Conservation (phyloP, 2,888 invertebrate species). For the Oscheius sp. region DNA sequence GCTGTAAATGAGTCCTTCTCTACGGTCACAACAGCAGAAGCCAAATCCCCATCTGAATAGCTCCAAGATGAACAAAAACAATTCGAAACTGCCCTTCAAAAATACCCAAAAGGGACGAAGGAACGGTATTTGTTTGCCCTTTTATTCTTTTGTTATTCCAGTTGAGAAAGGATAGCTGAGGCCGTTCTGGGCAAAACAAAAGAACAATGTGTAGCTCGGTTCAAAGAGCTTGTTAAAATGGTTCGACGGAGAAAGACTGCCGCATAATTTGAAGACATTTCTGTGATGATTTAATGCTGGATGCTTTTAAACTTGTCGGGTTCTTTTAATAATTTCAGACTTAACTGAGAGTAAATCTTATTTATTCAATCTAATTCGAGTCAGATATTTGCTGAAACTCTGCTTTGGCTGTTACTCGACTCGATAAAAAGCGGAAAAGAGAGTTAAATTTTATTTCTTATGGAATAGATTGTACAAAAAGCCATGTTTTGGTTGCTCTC, state of each 20-base stretch:
- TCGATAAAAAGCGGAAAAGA: no score
- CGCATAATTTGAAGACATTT: constrained; percentile 10
- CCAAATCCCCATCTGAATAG: constrained; percentile 1
- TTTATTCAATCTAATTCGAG: no score
- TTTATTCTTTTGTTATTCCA: no score
- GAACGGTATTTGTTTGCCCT: constrained; percentile 77
- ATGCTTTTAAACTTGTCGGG: no score
- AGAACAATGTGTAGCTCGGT: constrained; percentile 53
- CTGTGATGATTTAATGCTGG: no score
- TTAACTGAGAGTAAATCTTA: no score
- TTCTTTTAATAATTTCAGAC: no score
- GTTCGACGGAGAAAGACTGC: constrained; percentile 44
- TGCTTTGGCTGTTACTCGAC: no score
- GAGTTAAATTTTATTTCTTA: constrained; percentile 16
- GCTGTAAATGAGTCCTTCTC: constrained; percentile 25
- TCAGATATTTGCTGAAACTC: no score
- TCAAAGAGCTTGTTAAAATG: constrained; percentile 55
- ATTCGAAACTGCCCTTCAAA: constrained; percentile 71
- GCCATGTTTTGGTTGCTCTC: constrained; percentile 10
- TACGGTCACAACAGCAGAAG: not conserved
- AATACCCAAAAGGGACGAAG: constrained; percentile 85
- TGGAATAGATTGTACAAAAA: constrained; percentile 1
- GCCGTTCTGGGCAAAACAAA: constrained; percentile 79
- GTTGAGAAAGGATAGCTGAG: constrained; percentile 89
- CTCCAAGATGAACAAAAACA: constrained; percentile 55